A percentile compares a stretch with the other conserved stretches of the same genome.
Evolutionary conservation across 2,888 invertebrate genomes (phyloP).

Genomic region (Sceliomorpha sp.): DNA sequence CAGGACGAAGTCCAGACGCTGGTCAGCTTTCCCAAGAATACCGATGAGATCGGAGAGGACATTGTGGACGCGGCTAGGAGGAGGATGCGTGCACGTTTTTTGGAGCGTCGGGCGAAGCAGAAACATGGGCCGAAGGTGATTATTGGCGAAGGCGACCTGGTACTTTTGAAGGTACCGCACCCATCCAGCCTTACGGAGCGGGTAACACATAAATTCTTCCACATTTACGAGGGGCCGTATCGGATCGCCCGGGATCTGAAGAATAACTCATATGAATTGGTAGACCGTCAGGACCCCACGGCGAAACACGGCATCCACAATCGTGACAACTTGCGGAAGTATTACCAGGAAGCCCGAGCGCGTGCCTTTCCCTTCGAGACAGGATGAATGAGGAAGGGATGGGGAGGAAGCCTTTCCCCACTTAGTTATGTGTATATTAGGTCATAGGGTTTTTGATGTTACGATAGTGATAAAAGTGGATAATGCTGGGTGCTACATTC

Average conservation of each 20-base stretch:
- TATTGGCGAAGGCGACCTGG: neutral
- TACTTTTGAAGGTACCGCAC: slow-evolving; percentile 7
- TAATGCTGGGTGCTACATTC: too few species aligned
- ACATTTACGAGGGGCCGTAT: slow-evolving; percentile 18
- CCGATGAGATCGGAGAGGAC: slow-evolving; percentile 2
- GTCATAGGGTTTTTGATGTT: too few species aligned
- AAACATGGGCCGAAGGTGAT: neutral
- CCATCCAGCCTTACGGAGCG: slow-evolving; percentile 12
- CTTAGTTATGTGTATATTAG: too few species aligned
- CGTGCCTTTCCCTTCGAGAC: too few species aligned
- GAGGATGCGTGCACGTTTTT: slow-evolving; percentile 5
- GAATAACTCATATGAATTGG: slow-evolving; percentile 14
- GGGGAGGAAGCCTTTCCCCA: too few species aligned
- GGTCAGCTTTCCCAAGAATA: too few species aligned
- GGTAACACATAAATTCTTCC: slow-evolving; percentile 21
- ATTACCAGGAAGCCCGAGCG: too few species aligned
- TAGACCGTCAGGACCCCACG: neutral
- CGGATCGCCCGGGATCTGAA: neutral
- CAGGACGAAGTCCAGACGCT: slow-evolving; percentile 28
- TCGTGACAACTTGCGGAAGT: slow-evolving; percentile 11
- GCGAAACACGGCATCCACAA: slow-evolving; percentile 8
- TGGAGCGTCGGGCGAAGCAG: neutral
- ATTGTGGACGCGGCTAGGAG: neutral
- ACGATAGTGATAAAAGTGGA: too few species aligned
- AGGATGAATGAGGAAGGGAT: too few species aligned